Evolutionary conservation across 2,113 vertebrate species (phyloP).

Genomic region (Crocuta crocuta): DNA sequence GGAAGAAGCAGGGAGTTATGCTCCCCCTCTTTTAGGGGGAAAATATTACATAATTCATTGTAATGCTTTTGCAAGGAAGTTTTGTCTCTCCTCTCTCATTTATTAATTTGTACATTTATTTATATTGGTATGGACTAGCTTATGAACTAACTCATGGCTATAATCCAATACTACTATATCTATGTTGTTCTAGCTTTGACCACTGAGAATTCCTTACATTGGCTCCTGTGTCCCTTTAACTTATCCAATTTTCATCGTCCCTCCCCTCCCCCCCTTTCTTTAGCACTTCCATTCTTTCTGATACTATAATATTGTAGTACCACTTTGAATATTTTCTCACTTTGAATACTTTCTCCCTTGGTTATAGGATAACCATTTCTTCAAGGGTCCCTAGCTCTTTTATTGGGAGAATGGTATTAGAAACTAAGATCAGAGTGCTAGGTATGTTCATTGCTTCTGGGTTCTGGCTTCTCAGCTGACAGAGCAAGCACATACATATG

Average conservation of each 20-base stretch:
- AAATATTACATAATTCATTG: not conserved
- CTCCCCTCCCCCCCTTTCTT: not conserved
- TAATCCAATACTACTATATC: not conserved
- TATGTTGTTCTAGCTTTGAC: not conserved
- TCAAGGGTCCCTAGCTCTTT: not conserved
- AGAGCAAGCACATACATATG: not conserved
- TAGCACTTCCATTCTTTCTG: not conserved
- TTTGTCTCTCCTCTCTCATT: not conserved
- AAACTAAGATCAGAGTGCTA: not conserved
- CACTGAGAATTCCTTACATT: not conserved
- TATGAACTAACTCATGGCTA: not conserved
- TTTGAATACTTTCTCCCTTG: not conserved
- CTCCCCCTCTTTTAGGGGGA: not conserved
- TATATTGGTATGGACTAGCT: not conserved
- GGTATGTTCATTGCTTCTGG: not conserved
- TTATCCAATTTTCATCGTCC: not conserved
- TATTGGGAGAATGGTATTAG: not conserved
- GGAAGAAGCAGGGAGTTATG: not conserved
- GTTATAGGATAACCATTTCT: not conserved
- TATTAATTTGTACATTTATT: not conserved
- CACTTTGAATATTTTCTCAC: not conserved
- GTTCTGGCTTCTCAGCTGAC: not conserved
- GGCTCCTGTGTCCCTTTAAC: not conserved
- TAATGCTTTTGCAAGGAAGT: not conserved
- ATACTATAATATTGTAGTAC: not conserved